A percentile compares a stretch with the other conserved stretches of the same genome.
Evolutionary conservation across 2,113 vertebrate species (phyloP).

Genomic region (Psittacara wagleri): DNA sequence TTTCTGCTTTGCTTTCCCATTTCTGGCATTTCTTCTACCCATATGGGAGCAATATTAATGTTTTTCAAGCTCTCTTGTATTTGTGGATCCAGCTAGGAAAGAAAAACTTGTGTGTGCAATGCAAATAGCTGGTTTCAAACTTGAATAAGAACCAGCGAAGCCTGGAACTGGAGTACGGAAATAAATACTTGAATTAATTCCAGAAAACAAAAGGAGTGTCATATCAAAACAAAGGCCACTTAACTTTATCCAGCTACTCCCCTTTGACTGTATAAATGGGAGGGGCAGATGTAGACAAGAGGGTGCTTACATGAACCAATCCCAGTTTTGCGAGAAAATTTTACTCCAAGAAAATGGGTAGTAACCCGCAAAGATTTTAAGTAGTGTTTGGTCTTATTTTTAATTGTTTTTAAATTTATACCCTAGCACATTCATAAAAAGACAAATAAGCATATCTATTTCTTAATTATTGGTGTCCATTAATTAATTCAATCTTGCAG

Average conservation of each 20-base stretch:
- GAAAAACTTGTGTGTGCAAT: neutral
- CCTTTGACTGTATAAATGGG: neutral
- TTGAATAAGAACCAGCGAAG: neutral
- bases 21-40: neutral
- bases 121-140: neutral
- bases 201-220: neutral
- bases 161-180: neutral
- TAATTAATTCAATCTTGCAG: neutral
- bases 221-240: neutral
- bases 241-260: neutral
- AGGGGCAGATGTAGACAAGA: neutral
- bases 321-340: neutral
- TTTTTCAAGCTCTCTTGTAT: neutral
- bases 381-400: neutral
- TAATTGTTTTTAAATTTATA: neutral
- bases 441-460: neutral
- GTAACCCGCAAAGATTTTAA: neutral
- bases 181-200: neutral
- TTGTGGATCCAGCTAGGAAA: neutral
- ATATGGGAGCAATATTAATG: neutral
- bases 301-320: neutral
- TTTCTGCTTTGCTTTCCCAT: neutral
- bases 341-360: neutral
- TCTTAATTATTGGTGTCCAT: neutral
- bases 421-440: neutral